Evolutionary conservation across 2,797 vertebrate species (phyloP).

Genomic region (Anas flavirostris): DNA sequence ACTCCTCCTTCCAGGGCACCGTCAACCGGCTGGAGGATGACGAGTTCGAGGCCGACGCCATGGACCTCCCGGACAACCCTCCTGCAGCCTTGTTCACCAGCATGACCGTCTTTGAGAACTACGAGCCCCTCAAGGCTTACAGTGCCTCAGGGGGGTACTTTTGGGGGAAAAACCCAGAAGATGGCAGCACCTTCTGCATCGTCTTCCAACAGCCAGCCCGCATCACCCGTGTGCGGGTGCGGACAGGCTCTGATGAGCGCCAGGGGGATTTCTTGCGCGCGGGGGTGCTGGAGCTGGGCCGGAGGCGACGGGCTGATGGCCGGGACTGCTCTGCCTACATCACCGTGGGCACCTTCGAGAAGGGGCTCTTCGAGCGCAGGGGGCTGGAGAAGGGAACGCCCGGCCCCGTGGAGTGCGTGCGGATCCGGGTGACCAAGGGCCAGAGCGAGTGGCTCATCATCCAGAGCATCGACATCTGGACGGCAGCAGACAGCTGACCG

Average conservation of each 20-base stretch:
- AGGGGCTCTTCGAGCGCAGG: conserved; percentile 76
- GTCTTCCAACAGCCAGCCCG: conserved; percentile 71
- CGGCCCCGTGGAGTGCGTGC: conserved; percentile 77
- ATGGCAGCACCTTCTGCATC: conserved; percentile 77
- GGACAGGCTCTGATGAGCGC: conserved; percentile 74
- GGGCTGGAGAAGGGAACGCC: conserved; percentile 17
- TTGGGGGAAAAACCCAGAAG: conserved; percentile 81
- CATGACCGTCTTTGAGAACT: conserved; percentile 73
- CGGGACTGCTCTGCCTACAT: conserved; percentile 74
- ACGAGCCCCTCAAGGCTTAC: conserved; percentile 82
- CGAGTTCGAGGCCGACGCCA: conserved; percentile 67
- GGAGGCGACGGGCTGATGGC: fast-evolving
- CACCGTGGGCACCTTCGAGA: conserved; percentile 75
- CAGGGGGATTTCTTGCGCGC: conserved; percentile 68
- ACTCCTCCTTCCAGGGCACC: conserved; percentile 81
- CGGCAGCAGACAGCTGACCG: background rate
- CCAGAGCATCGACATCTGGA: conserved; percentile 81
- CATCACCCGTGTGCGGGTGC: conserved; percentile 75
- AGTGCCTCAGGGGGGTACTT: conserved; percentile 78
- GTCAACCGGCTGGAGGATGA: conserved; percentile 83
- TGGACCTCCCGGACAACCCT: conserved; percentile 73
- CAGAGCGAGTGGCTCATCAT: conserved; percentile 85
- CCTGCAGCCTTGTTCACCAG: conserved; percentile 60
- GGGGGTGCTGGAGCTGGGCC: conserved; percentile 84
- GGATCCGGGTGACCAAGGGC: conserved; percentile 79